Evolutionary conservation across 2,113 vertebrate species (phyloP).

Genomic region (Tapirus terrestris): DNA sequence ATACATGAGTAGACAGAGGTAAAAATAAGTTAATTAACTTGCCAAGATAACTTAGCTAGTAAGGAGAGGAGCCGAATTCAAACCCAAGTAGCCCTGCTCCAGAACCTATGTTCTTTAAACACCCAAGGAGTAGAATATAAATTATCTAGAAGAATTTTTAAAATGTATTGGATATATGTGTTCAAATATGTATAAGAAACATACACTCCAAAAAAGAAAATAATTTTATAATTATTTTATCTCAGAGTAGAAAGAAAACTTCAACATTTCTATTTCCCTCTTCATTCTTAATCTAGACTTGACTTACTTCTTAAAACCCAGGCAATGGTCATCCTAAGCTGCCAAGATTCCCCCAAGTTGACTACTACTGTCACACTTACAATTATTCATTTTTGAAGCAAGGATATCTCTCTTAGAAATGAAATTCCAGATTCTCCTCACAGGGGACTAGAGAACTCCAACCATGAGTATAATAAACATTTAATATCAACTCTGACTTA

Average conservation of each 20-base stretch:
- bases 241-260: background rate
- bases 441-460: background rate
- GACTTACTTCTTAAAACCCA: background rate
- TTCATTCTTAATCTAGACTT: background rate
- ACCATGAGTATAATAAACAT: background rate
- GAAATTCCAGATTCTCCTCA: background rate
- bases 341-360: background rate
- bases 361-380: background rate
- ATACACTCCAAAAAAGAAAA: background rate
- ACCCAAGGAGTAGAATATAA: background rate
- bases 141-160: background rate
- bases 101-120: background rate
- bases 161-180: background rate
- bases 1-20: background rate
- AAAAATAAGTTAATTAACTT: slow-evolving; percentile 31
- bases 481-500: background rate
- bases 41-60: background rate
- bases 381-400: background rate
- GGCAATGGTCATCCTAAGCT: background rate
- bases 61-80: background rate
- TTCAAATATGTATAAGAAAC: background rate
- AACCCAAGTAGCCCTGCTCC: background rate
- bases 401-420: background rate
- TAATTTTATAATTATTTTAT: background rate
- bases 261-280: background rate